A percentile compares a stretch with the other conserved stretches of the same genome.
Evolutionary conservation across 2,888 invertebrate species (phyloP).

Genomic region (Lacanobia wlatinum): DNA sequence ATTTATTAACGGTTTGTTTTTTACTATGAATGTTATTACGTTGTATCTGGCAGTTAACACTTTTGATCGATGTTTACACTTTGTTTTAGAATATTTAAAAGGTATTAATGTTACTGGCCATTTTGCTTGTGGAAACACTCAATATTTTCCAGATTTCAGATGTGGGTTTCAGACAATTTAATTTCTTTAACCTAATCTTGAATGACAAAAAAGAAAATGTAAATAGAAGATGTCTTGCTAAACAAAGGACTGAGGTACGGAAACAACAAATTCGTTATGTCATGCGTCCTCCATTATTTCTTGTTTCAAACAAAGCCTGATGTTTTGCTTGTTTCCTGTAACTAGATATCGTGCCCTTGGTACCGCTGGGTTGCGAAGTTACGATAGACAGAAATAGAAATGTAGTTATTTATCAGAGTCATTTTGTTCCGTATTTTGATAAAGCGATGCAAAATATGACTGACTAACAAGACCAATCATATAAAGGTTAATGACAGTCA

Average conservation of each 20-base stretch:
- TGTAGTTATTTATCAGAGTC: background rate
- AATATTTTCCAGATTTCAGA: background rate
- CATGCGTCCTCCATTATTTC: slow-evolving; percentile 41
- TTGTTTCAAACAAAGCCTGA: slow-evolving; percentile 21
- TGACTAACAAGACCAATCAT: background rate
- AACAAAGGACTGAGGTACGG: slow-evolving; percentile 11
- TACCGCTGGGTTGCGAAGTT: background rate
- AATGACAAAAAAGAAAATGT: background rate
- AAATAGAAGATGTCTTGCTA: background rate
- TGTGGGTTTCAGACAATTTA: background rate
- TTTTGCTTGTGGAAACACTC: background rate
- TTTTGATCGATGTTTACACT: slow-evolving; percentile 1
- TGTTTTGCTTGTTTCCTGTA: slow-evolving; percentile 32
- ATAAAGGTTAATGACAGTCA: slow-evolving; percentile 19
- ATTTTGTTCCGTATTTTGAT: slow-evolving; percentile 5
- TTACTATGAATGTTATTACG: background rate
- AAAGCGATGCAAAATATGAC: background rate
- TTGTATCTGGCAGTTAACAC: slow-evolving; percentile 1
- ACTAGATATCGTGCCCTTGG: slow-evolving; percentile 26
- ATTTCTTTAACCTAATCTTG: background rate
- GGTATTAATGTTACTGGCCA: background rate
- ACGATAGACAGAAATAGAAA: slow-evolving; percentile 16
- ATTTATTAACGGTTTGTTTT: slow-evolving; percentile 8
- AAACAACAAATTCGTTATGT: slow-evolving; percentile 16
- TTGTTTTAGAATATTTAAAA: background rate